Evolutionary conservation across 2,797 vertebrate species (phyloP).

Genomic region (Poliocrania exsul): DNA sequence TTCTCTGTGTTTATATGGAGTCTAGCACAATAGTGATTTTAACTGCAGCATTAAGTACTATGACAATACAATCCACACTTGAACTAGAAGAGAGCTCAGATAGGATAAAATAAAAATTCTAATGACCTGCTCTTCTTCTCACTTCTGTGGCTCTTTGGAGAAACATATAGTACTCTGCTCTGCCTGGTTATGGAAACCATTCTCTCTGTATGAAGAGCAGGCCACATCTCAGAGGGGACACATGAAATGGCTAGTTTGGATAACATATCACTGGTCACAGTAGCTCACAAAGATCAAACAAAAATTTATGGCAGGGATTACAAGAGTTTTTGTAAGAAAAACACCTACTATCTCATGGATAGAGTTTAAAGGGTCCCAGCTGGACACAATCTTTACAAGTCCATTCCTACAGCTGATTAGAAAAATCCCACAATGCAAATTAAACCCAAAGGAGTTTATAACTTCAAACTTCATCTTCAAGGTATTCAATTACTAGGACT

Average conservation of each 20-base stretch:
- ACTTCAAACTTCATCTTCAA: not conserved
- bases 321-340: not conserved
- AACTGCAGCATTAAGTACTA: not conserved
- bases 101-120: not conserved
- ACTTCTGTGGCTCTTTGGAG: not conserved
- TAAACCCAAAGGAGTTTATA: not conserved
- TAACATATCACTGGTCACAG: not conserved
- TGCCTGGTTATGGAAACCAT: not conserved
- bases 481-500: not conserved
- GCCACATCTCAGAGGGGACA: not conserved
- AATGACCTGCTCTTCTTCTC: not conserved
- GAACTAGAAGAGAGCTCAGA: not conserved
- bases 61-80: not conserved
- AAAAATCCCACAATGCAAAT: not conserved
- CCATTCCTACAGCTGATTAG: not conserved
- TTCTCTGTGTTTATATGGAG: not conserved
- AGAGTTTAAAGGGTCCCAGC: not conserved
- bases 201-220: not conserved
- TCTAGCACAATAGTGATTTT: not conserved
- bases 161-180: not conserved
- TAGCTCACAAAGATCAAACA: not conserved
- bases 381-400: not conserved
- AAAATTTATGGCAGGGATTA: not conserved
- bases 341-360: not conserved
- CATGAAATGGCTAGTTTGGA: not conserved